These are phyloP conservation scores for Cetoscarus ocellatus DNA, from an alignment of 2,797 vertebrate genomes.

Conservation along the genomic window DNA sequence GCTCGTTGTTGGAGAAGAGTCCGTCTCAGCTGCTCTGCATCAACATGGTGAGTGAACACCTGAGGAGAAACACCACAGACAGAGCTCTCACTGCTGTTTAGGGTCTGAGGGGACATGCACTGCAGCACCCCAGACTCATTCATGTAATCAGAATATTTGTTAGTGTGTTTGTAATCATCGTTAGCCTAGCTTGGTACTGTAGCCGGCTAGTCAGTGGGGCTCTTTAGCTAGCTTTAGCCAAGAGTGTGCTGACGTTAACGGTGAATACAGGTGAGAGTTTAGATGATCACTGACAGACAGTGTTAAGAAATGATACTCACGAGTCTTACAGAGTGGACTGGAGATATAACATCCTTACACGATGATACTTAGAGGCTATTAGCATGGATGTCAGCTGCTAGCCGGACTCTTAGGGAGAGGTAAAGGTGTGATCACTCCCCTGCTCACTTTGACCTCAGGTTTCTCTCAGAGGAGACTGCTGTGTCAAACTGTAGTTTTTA, in stretches of 20 bases:
- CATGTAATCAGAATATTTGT: not conserved
- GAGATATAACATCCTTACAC: no score
- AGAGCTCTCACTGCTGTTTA: not conserved
- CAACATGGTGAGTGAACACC: constrained; percentile 84
- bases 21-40: constrained; percentile 79
- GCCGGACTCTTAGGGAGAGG: constrained; percentile 11
- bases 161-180: not conserved
- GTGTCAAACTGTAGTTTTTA: no score
- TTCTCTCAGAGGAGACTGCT: constrained; percentile 46
- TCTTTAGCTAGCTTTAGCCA: constrained; percentile 36
- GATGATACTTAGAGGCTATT: not conserved
- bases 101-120: not conserved
- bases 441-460: constrained; percentile 63
- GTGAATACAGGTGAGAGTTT: not conserved
- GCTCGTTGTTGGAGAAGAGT: constrained; percentile 80
- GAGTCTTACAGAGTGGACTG: not conserved
- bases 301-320: no score
- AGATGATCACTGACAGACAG: no score
- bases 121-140: not conserved
- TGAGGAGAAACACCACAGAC: constrained; percentile 5
- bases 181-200: constrained; percentile 56
- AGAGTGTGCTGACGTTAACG: not conserved
- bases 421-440: constrained; percentile 43
- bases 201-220: constrained; percentile 46
- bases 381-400: constrained; percentile 34